phyloP scores from a whole-genome alignment of 30 jellyfish, hydroid and myxozoan genomes.

The Catostylus mosaicus region DNA sequence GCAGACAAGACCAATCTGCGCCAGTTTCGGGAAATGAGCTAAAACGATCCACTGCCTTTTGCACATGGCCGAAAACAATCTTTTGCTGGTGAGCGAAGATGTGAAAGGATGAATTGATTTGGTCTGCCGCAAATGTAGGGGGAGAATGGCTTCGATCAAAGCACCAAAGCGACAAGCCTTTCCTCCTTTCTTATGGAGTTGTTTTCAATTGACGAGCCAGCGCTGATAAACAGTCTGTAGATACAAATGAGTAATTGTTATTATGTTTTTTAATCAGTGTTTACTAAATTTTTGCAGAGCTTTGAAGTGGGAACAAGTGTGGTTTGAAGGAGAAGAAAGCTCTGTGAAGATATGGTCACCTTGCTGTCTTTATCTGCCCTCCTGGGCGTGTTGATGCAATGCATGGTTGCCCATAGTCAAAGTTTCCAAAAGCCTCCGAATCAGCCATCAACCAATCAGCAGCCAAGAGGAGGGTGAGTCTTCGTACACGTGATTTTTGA shows the following conservation, averaged over 20 bases:
- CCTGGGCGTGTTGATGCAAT: conserved; percentile 60
- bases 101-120: too few species aligned
- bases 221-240: neutral
- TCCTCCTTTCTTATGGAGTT: too few species aligned
- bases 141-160: too few species aligned
- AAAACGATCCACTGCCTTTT: too few species aligned
- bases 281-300: conserved; percentile 12
- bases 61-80: too few species aligned
- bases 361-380: conserved; percentile 35
- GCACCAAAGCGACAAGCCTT: too few species aligned
- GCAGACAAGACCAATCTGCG: too few species aligned
- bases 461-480: conserved; percentile 75
- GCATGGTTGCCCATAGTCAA: conserved; percentile 47
- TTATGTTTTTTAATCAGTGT: neutral
- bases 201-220: too few species aligned
- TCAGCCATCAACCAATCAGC: conserved; percentile 59
- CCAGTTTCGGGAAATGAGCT: too few species aligned
- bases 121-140: too few species aligned
- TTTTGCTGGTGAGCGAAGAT: too few species aligned
- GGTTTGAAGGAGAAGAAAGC: conserved; percentile 15
- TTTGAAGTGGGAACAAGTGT: conserved; percentile 17
- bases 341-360: conserved; percentile 44
- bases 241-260: neutral
- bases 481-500: neutral
- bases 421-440: conserved; percentile 20